phyloP scores from a whole-genome alignment of 2,113 vertebrate species.

The Chlamydotis undulata region DNA sequence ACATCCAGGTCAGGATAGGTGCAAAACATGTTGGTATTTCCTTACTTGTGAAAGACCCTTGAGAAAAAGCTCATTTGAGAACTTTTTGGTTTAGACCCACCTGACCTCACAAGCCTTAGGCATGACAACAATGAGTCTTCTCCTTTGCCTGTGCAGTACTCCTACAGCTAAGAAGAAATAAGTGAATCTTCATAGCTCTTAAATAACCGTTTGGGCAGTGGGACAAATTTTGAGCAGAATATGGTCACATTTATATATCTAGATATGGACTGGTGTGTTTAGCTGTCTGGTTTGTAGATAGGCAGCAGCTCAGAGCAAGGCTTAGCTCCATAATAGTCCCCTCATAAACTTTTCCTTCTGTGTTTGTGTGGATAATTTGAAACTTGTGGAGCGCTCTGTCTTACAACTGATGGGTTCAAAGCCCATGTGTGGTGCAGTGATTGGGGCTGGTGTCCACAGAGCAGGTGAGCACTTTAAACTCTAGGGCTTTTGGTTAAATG shows the following conservation, averaged over 20 bases:
- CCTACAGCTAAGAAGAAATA: not conserved
- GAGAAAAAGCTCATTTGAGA: not conserved
- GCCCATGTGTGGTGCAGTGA: not conserved
- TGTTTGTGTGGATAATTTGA: not conserved
- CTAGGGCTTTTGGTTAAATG: not conserved
- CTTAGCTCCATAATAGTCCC: not conserved
- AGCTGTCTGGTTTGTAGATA: not conserved
- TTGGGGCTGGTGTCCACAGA: not conserved
- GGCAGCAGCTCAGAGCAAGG: not conserved
- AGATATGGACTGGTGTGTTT: not conserved
- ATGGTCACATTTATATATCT: not conserved
- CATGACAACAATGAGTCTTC: not conserved
- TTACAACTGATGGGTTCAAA: not conserved
- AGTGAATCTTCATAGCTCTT: not conserved
- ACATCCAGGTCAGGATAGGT: not conserved
- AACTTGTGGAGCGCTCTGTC: not conserved
- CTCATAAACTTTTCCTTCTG: not conserved
- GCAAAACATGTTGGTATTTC: not conserved
- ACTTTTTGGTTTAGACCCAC: not conserved
- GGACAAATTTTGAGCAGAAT: not conserved
- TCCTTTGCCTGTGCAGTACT: not conserved
- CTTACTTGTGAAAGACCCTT: not conserved
- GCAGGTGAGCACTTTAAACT: not conserved
- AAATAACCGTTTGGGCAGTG: accelerated
- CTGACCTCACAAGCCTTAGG: not conserved